Base-by-base conservation (phyloP, 2,888 invertebrate genomes). In the Pharmacophagus antenor region DNA sequence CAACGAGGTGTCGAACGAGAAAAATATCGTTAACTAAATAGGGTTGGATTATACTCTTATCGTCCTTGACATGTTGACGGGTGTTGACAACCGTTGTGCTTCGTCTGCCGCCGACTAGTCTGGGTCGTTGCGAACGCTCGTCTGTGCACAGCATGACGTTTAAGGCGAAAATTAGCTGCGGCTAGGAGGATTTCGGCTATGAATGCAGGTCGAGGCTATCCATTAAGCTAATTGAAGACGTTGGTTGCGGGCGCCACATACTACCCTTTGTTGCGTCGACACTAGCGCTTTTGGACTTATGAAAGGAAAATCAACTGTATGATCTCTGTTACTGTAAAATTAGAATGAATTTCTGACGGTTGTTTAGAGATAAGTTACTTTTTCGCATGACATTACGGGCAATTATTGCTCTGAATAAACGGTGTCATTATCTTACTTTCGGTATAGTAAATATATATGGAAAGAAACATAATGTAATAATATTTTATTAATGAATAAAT, bases 171-270 rank as follows among this genome's bases (percentile, higher is more conserved):
- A 88, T 88, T 87, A 88, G 88, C 88, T 85, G 84, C 82, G 84
- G 86, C 86, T 85, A 85, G 83, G 88, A 82, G 85, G 83, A 86
- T 88, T 87, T 86, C 80, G 82, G 86, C 83, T 85, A 82, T 85
- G 88, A 86, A 88, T 86, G 82, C 86, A 88, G 87, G 87, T 86
- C 81, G 81, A 79, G 80, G 80, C 73, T 85, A 85, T 89, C 90
- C 91, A 92, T 91, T 92, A 90, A 85, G 80, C 88, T 91, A 91
- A 91, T 91, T 91, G 90, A 82, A 84, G 85, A 82, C 78, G 76
- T 67, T 74, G 73, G 72, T 70, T 76, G 76, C 71, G 78, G n/a
- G 77, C 73, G 21, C 27, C 70, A 69, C 70, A 70, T 74, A 57
- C 73, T 73, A 68, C 68, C 70, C 77, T 82, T 84, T 84, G 83